Percentiles rank a stretch among this genome's conserved stretches.
Evolutionary conservation across 2,797 vertebrate genomes (phyloP).

Genomic region (Onychomys torridus): DNA sequence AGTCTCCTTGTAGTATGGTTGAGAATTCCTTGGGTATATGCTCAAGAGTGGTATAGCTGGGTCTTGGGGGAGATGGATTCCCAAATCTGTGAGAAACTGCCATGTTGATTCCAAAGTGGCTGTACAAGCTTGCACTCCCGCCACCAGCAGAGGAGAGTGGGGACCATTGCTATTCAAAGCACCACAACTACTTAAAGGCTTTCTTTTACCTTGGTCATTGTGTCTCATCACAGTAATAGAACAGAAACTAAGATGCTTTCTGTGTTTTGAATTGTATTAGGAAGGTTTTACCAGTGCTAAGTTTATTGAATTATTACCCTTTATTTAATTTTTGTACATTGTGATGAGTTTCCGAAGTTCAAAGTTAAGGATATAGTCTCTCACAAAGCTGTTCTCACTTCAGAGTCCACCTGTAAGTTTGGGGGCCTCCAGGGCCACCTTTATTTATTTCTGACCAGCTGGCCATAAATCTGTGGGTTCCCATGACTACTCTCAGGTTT

Average conservation of each 20-base stretch:
- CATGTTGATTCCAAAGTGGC: not conserved
- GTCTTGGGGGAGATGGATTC: not conserved
- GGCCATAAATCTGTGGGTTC: not conserved
- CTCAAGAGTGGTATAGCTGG: not conserved
- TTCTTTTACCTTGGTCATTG: not conserved
- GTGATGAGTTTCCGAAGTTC: not conserved
- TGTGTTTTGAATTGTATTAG: not conserved
- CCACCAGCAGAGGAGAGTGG: not conserved
- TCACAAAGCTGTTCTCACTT: not conserved
- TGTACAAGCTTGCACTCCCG: not conserved
- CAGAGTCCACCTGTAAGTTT: not conserved
- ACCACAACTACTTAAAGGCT: not conserved
- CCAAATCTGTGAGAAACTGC: not conserved
- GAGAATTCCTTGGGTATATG: not conserved
- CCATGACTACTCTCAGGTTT: not conserved
- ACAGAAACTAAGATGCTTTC: not conserved
- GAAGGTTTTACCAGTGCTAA: not conserved
- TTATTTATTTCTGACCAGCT: not conserved
- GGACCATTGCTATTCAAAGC: not conserved
- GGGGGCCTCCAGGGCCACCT: not conserved
- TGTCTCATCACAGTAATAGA: not conserved
- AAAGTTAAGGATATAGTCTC: not conserved
- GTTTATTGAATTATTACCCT: not conserved
- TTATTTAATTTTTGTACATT: not conserved
- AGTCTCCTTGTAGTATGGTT: not conserved